These are phyloP conservation scores for Iselma pallidipennis DNA, from an alignment of 2,888 invertebrate species.

Conservation along the genomic window DNA sequence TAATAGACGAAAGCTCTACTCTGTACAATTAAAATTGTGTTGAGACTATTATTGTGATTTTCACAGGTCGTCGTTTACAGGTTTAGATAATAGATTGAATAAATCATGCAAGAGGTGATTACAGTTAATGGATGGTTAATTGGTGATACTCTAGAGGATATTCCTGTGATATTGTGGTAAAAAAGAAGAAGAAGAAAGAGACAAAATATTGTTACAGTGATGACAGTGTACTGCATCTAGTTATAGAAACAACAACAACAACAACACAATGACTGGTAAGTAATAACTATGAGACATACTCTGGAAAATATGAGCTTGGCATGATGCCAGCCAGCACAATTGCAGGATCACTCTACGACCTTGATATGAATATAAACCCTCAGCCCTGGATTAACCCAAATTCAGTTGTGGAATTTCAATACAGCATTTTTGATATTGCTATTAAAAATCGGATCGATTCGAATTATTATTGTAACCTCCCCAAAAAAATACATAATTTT, in stretches of 20 bases:
- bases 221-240: not conserved
- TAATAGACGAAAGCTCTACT: too few relatives aligned
- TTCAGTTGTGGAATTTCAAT: not conserved
- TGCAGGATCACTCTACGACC: not conserved
- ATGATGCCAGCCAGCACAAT: not conserved
- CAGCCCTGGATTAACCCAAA: not conserved
- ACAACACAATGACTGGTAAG: not conserved
- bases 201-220: not conserved
- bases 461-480: too few relatives aligned
- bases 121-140: constrained; percentile 39
- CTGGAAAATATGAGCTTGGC: not conserved
- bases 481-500: too few relatives aligned
- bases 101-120: constrained; percentile 39
- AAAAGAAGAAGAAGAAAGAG: not conserved
- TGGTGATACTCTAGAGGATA: constrained; percentile 30
- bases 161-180: not conserved
- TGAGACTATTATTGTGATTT: too few relatives aligned
- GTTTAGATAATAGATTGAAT: constrained; percentile 24
- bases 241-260: not conserved
- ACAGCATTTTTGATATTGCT: too few relatives aligned
- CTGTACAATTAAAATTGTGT: not conserved
- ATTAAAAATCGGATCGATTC: too few relatives aligned
- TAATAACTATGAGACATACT: not conserved
- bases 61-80: constrained; percentile 18
- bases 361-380: not conserved